phyloP scores from a whole-genome alignment of 2,888 invertebrate genomes.

The Caenorhabditis wallacei region DNA sequence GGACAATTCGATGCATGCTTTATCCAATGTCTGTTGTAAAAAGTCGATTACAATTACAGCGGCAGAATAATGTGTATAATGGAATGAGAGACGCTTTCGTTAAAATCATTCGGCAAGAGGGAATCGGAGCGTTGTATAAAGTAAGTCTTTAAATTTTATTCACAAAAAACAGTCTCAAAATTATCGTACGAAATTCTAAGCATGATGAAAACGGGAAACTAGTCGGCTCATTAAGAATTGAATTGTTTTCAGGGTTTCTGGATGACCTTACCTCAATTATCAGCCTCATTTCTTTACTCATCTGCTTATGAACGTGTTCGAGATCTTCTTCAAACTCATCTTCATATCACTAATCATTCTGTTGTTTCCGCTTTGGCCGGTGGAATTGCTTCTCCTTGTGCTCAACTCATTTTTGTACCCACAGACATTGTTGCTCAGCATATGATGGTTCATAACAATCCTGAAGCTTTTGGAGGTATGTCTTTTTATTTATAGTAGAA shows the following conservation, averaged over 20 bases:
- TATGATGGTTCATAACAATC: slow-evolving; percentile 80
- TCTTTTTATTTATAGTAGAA: neutral
- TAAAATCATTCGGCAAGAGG: slow-evolving; percentile 78
- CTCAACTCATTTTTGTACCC: slow-evolving; percentile 81
- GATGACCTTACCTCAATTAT: slow-evolving; percentile 82
- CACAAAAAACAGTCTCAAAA: neutral
- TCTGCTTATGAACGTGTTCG: slow-evolving; percentile 79
- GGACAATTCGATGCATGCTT: slow-evolving; percentile 75
- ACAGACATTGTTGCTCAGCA: slow-evolving; percentile 82
- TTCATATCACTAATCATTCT: slow-evolving; percentile 73
- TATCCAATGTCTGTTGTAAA: slow-evolving; percentile 81
- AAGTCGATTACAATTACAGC: slow-evolving; percentile 79
- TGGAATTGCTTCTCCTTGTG: slow-evolving; percentile 77
- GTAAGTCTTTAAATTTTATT: slow-evolving; percentile 62
- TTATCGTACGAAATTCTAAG: too few species aligned
- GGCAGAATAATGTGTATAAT: slow-evolving; percentile 80
- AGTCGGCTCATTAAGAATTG: neutral
- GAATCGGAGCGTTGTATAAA: slow-evolving; percentile 79
- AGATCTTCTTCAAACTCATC: slow-evolving; percentile 75
- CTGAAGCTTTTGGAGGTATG: slow-evolving; percentile 71
- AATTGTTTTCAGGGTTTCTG: slow-evolving; percentile 79
- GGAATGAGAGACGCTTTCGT: slow-evolving; percentile 80
- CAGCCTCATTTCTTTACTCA: slow-evolving; percentile 81
- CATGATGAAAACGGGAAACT: too few species aligned
- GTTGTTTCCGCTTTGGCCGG: slow-evolving; percentile 75